Evolutionary conservation across 2,888 invertebrate genomes (phyloP).

Genomic region (Mycalesis mineus): DNA sequence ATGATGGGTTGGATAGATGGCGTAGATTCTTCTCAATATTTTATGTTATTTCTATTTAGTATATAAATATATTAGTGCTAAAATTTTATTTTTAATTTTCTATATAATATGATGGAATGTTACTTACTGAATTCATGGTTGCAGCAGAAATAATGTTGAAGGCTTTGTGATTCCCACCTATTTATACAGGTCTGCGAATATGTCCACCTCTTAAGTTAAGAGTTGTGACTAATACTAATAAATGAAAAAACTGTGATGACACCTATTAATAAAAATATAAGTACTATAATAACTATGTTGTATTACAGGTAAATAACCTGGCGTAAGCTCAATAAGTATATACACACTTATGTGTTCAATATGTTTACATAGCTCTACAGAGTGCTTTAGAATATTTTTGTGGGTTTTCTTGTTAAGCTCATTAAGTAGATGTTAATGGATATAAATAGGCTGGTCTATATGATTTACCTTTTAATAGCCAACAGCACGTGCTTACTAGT

Average conservation of each 20-base stretch:
- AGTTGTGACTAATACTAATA: constrained; percentile 45
- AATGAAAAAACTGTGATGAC: too few relatives aligned
- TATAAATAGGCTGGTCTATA: too few relatives aligned
- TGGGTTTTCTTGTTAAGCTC: not conserved
- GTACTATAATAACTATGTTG: not conserved
- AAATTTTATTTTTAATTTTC: too few relatives aligned
- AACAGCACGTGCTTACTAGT: too few relatives aligned
- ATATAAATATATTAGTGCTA: too few relatives aligned
- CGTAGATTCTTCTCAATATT: too few relatives aligned
- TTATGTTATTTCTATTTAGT: too few relatives aligned
- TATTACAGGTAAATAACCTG: constrained; percentile 53
- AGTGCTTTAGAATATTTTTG: constrained; percentile 1
- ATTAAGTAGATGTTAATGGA: not conserved
- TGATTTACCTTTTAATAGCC: too few relatives aligned
- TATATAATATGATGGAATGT: too few relatives aligned
- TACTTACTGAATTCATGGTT: constrained; percentile 68
- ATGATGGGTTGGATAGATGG: too few relatives aligned
- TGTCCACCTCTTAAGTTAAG: constrained; percentile 13
- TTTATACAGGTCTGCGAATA: constrained; percentile 43
- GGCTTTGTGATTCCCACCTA: constrained; percentile 38
- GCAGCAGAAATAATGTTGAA: constrained; percentile 41
- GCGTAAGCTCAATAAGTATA: constrained; percentile 15
- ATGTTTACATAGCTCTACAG: constrained; percentile 2
- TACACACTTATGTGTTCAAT: not conserved
- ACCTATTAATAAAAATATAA: not conserved